These are phyloP conservation scores for Peucedramus taeniatus DNA, from an alignment of 2,113 vertebrate species.

Conservation along the genomic window DNA sequence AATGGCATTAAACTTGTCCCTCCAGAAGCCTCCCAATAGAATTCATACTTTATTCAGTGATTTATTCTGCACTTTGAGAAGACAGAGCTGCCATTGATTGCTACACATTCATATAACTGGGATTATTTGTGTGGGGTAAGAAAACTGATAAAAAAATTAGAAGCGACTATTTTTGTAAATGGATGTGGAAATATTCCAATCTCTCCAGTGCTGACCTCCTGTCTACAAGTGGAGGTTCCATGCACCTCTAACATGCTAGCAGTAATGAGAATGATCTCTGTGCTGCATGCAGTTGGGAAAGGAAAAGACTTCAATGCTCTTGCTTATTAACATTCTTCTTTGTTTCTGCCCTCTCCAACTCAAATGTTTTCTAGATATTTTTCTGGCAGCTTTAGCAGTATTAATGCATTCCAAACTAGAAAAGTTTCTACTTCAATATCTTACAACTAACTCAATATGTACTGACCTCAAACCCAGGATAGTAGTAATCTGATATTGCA, in stretches of 20 bases:
- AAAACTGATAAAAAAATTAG: not conserved
- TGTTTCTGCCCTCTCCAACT: conserved; percentile 23
- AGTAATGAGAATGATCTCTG: not conserved
- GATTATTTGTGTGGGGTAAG: not conserved
- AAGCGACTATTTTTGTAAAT: not conserved
- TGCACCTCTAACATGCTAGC: not conserved
- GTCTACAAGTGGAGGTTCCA: not conserved
- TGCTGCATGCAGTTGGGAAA: not conserved
- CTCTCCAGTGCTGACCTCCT: not conserved
- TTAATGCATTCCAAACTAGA: conserved; percentile 51
- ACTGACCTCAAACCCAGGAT: conserved; percentile 53
- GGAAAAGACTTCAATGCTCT: not conserved
- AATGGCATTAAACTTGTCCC: not conserved
- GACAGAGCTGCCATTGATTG: not conserved
- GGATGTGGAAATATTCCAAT: not conserved
- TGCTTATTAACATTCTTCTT: conserved; percentile 18
- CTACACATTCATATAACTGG: not conserved
- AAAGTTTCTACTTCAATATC: conserved; percentile 52
- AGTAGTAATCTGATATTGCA: conserved; percentile 55
- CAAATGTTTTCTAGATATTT: conserved; percentile 27
- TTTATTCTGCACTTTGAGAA: not conserved
- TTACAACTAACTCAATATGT: conserved; percentile 50
- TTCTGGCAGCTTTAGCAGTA: conserved; percentile 48
- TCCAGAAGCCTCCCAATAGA: not conserved
- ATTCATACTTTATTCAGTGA: not conserved